Percentiles rank a stretch among this genome's conserved stretches.
Conservation (phyloP, 2,888 invertebrate species). For the Sepiola atlantica region DNA sequence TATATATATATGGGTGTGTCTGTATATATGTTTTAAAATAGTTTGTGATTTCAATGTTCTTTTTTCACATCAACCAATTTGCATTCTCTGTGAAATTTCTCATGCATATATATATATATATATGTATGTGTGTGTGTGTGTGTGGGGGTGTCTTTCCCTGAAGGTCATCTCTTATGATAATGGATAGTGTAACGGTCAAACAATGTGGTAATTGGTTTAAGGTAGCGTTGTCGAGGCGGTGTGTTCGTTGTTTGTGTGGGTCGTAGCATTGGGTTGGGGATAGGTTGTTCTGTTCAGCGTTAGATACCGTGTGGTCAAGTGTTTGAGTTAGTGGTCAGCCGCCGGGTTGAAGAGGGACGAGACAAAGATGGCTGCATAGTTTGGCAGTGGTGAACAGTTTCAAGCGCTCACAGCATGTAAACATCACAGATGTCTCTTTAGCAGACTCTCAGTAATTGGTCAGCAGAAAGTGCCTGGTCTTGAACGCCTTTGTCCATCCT, state of each 20-base stretch:
- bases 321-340: not conserved
- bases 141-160: too few species aligned
- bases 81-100: too few species aligned
- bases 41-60: too few species aligned
- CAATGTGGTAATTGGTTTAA: too few species aligned
- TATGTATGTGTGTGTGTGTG: too few species aligned
- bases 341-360: not conserved
- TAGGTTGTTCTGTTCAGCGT: not conserved
- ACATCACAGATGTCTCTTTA: not conserved
- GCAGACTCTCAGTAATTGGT: not conserved
- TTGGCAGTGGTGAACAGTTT: not conserved
- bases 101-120: too few species aligned
- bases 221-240: too few species aligned
- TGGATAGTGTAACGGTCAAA: too few species aligned
- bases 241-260: too few species aligned
- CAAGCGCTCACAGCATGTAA: not conserved
- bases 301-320: not conserved
- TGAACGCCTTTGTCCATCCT: not conserved
- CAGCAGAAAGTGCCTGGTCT: not conserved
- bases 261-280: not conserved
- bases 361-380: not conserved
- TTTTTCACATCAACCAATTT: too few species aligned
- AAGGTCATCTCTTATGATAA: not conserved
- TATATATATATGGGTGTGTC: too few species aligned
- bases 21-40: too few species aligned